Base-by-base conservation (phyloP, 1,140 invertebrate genomes). In the Ostrea edulis region DNA sequence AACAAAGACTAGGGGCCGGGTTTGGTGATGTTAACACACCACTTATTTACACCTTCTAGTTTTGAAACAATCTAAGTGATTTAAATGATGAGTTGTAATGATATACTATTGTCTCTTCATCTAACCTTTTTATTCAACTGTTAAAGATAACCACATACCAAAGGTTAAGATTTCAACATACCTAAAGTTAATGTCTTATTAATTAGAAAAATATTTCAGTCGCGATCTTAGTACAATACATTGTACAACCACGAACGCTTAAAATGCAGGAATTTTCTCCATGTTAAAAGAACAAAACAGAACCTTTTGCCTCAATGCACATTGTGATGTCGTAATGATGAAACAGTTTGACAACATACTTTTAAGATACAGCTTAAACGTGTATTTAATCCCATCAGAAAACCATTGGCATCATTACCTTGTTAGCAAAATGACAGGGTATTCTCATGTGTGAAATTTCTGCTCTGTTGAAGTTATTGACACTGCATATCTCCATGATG, bases 351-450 rank as follows among this genome's bases (percentile, higher is more conserved):
- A 77, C 68, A 77, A 77, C 68, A 25, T 77, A 35, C 14, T 77
- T 25, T 77, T 29, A 14, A 25, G 29, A 77, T 29, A 29, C 12
- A 25, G 22, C 29, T 77, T 77, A 77, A 77, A 77, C 68, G 68
- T 77, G 68, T 77, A 29, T 77, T 77, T 77, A 77, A 77, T 35
- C 68, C 25, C 25, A 35, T 77, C 25, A 25, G 25, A 35, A 77
- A 77, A 77, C 68, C 68, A 77, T 25, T 35, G 25, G 29, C 68
- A 77, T 77, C 68, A 77, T 77, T 77, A 77, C 68, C 68, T 77
- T 77, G 68, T 77, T 77, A 77, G 68, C 25, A 77, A 77, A 77
- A 77, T 77, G 25, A 77, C 68, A 77, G 68, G 68, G 68, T 77
- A 29, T 29, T 35, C 29, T 77, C 68, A 77, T 12, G 25, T 29